Evolutionary conservation across 1,140 invertebrate genomes (phyloP), one percentile per base, ranked within the genome.

Genomic region (Brachionus asplanchnoidis): DNA sequence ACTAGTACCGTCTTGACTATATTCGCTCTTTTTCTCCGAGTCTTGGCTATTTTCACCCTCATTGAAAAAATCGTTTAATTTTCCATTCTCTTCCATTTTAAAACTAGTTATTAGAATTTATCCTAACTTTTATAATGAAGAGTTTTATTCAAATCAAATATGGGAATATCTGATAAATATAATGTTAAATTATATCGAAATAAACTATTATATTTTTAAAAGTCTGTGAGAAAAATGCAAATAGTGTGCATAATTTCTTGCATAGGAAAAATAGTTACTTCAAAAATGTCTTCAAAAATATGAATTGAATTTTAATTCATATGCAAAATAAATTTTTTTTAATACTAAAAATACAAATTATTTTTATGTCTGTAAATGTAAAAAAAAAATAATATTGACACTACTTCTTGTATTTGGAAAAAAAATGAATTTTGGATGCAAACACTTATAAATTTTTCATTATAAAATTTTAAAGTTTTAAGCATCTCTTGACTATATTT

Each of bases 231-330:
- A 20, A 23, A 20, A 20, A 9, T 60, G 17, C 53, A 60, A 17
- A 23, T 8, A 20, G 53, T 26, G 9, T 20, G 53, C 53, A 91
- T 92, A 84, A 93, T 93, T 85, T 93, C 1, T 60, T 60, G 17
- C n/a, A 60, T 60, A 23, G 9, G 3, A 26, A 92, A 85, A 90
- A 92, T 75, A 95, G 94, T 88, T 96, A 96, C 88, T 90, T 93
- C 23, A 93, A 93, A 84, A 92, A 93, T 86, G 90, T 95, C 44
- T 92, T 46, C 14, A 46, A 46, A 46, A 46, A 36, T 36, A 36
- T 32, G 3, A 36, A 6, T 36, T 36, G 0, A 36, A 36, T 36
- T 36, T 4, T 36, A 36, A 36, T 36, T 36, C 32, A 36, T 36
- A 36, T 36, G 5, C 32, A 36, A 36, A 7, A 6, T 36, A 7